Base-by-base conservation (phyloP, 2,797 vertebrate species). In the Poecile montanus region DNA sequence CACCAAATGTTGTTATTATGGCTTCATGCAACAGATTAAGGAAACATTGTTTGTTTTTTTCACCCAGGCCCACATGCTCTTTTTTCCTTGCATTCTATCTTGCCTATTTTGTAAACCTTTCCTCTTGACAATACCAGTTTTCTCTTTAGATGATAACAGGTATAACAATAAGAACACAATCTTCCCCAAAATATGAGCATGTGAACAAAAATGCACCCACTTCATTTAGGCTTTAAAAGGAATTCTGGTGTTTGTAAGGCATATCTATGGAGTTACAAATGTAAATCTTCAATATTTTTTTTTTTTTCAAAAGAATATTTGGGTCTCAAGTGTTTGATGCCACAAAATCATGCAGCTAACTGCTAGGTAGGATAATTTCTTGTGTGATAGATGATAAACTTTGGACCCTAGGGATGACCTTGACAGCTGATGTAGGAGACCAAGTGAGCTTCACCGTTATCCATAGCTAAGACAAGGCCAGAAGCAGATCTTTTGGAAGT, bases 41-140 rank as follows among this genome's bases (percentile, higher is more conserved):
- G 29, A 57, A 1, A 3, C 3, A 40, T 16, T 47, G 4, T 13
- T 81, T 67, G 17, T 83, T 11, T 11, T 72, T 72, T 89, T 71
- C 2, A 0, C 21, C 50, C 21, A 61, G 18, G 34, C 9, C 14
- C 10, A 53, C 16, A 7, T 29, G 15, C 1, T 38, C 3, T 47
- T 73, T 84, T 78, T 9, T 61, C 42, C n/a, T 65, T 72, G 18
- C 26, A 29, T 47, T 76, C 7, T 30, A 36, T 50, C 70, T 63
- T 86, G n/a, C 11, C 11, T 77, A 1, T 47, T 68, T 78, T 10
- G 1, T 32, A 45, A 72, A 2, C 9, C 7, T 58, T 92, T 75
- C 34, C 14, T 62, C 44, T 60, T 51, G 10, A 66, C 13, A 61
- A 53, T 21, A 68, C 2, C 6, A 45, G 6, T 23, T 50, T 81